These are phyloP conservation scores for Recurvirostra avosetta DNA, from an alignment of 2,113 vertebrate genomes.

Conservation along the genomic window DNA sequence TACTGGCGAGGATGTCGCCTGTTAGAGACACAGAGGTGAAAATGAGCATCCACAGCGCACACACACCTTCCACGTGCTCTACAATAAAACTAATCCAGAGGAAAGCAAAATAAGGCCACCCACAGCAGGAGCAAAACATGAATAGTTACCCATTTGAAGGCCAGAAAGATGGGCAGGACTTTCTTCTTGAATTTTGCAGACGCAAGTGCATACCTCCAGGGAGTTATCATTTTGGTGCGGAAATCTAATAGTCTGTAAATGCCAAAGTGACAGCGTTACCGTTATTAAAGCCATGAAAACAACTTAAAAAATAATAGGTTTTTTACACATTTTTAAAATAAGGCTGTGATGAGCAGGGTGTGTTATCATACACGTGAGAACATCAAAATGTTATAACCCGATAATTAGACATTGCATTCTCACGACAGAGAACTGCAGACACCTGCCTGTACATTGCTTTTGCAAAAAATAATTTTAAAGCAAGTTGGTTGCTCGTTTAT, in stretches of 20 bases:
- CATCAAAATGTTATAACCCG: background rate
- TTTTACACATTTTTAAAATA: background rate
- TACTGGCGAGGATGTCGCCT: slow-evolving; percentile 88
- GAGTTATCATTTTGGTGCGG: slow-evolving; percentile 67
- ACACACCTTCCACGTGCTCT: background rate
- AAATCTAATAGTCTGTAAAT: slow-evolving; percentile 80
- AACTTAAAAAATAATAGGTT: background rate
- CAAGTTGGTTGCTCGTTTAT: background rate
- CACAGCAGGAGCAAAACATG: background rate
- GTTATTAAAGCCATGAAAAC: background rate
- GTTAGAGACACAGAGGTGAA: background rate
- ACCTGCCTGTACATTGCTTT: background rate
- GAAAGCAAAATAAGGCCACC: background rate
- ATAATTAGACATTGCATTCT: background rate
- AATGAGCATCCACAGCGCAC: background rate
- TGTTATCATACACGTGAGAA: background rate
- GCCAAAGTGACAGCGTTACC: background rate
- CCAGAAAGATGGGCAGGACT: slow-evolving; percentile 86
- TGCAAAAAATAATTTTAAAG: background rate
- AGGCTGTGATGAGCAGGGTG: background rate
- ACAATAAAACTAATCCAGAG: background rate
- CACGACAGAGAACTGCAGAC: background rate
- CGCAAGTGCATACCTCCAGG: slow-evolving; percentile 80
- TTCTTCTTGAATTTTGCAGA: slow-evolving; percentile 83
- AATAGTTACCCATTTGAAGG: slow-evolving; percentile 82